Conservation (phyloP, 2,113 vertebrate genomes). For the Nerophis lumbriciformis region DNA sequence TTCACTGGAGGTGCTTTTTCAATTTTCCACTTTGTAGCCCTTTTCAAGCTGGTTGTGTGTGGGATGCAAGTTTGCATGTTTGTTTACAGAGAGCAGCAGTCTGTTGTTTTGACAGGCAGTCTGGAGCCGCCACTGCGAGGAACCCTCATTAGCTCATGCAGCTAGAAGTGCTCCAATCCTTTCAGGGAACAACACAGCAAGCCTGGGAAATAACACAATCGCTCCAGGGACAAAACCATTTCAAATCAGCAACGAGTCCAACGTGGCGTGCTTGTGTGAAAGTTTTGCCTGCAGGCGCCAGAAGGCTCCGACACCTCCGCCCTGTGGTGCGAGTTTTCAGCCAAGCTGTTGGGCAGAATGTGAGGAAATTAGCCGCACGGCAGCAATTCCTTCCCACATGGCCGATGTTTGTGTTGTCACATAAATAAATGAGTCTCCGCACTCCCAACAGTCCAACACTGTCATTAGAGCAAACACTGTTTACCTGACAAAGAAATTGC, state of each 20-base stretch:
- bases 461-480: constrained; percentile 41
- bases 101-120: constrained; percentile 35
- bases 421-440: constrained; percentile 31
- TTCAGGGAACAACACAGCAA: constrained; percentile 16
- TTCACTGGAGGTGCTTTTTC: background rate
- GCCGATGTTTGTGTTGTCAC: constrained; percentile 48
- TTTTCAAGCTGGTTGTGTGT: too few species aligned
- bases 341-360: constrained; percentile 40
- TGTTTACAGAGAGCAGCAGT: constrained; percentile 13
- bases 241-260: constrained; percentile 18
- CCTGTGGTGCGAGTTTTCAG: constrained; percentile 24
- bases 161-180: constrained; percentile 34
- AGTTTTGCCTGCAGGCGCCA: constrained; percentile 28
- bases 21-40: too few species aligned
- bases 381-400: constrained; percentile 20
- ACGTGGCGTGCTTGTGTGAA: constrained; percentile 38
- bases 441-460: constrained; percentile 45
- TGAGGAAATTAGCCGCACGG: constrained; percentile 48
- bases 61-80: background rate
- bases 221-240: constrained; percentile 11
- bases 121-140: constrained; percentile 14
- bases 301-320: constrained; percentile 43
- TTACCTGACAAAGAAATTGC: constrained; percentile 25
- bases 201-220: constrained; percentile 19
- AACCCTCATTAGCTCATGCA: constrained; percentile 43